Evolutionary conservation across 2,797 vertebrate genomes (phyloP).

Genomic region (Catamblyrhynchus diadema): DNA sequence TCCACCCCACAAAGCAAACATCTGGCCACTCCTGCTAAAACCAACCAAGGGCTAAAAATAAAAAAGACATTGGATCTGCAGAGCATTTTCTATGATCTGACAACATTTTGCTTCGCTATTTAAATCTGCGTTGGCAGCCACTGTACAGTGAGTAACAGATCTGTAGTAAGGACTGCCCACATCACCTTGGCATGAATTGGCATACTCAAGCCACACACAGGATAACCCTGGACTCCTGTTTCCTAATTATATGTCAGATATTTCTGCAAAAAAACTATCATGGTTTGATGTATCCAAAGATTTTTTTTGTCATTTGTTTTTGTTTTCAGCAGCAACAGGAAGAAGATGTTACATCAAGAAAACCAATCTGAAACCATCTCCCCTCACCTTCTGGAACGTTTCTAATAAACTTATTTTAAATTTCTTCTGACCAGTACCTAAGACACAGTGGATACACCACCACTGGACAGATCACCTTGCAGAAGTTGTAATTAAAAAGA

Average conservation of each 20-base stretch:
- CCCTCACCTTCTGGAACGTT: neutral
- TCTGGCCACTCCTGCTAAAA: neutral
- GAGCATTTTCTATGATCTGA: neutral
- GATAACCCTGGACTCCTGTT: neutral
- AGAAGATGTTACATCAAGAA: neutral
- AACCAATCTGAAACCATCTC: neutral
- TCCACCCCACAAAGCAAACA: neutral
- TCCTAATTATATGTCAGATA: neutral
- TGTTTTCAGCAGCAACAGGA: neutral
- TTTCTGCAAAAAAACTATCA: neutral
- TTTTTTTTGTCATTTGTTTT: neutral
- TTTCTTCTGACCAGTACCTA: neutral
- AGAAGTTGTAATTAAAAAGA: neutral
- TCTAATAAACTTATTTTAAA: neutral
- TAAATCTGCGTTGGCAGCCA: neutral
- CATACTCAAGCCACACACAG: neutral
- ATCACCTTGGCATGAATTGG: neutral
- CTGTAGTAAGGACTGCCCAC: neutral
- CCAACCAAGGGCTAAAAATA: neutral
- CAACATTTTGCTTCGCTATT: neutral
- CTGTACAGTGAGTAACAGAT: neutral
- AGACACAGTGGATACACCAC: neutral
- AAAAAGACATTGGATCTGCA: neutral
- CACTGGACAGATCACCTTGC: neutral
- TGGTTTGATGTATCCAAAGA: neutral